phyloP scores from a whole-genome alignment of 1,140 invertebrate genomes.

The Bacillus rossius region DNA sequence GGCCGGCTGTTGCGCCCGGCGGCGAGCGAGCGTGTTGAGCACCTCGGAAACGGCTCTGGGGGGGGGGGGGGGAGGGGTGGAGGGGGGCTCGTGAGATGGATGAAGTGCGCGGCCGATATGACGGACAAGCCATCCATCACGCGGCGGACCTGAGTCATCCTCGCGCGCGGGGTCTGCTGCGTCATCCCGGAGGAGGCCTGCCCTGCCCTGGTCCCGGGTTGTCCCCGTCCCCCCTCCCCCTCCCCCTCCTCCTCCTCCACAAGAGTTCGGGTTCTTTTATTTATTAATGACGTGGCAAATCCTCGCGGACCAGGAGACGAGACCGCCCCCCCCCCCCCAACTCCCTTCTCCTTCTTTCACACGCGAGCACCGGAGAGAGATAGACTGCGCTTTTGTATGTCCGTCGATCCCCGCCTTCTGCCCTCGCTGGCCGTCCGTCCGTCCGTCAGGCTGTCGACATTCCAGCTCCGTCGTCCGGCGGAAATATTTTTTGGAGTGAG shows the following conservation, averaged over 20 bases:
- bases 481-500: too few relatives aligned
- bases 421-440: neutral
- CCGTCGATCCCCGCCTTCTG: neutral
- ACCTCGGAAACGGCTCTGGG: too few relatives aligned
- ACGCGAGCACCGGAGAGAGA: neutral
- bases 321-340: neutral
- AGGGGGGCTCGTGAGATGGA: neutral
- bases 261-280: too few relatives aligned
- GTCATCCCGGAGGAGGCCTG: constrained; percentile 4
- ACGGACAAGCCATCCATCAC: constrained; percentile 12
- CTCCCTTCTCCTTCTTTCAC: neutral
- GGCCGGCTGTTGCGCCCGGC: neutral
- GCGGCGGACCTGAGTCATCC: constrained; percentile 1
- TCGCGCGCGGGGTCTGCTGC: neutral
- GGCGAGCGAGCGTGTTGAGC: neutral
- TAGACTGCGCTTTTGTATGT: neutral
- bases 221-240: neutral
- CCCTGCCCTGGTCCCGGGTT: neutral
- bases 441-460: neutral
- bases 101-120: neutral
- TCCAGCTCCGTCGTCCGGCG: too few relatives aligned
- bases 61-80: too few relatives aligned
- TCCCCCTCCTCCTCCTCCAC: neutral
- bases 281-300: constrained; percentile 12
- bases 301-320: neutral